These are phyloP conservation scores for Dromococcyx pavoninus DNA, from an alignment of 2,797 vertebrate genomes.

Conservation along the genomic window DNA sequence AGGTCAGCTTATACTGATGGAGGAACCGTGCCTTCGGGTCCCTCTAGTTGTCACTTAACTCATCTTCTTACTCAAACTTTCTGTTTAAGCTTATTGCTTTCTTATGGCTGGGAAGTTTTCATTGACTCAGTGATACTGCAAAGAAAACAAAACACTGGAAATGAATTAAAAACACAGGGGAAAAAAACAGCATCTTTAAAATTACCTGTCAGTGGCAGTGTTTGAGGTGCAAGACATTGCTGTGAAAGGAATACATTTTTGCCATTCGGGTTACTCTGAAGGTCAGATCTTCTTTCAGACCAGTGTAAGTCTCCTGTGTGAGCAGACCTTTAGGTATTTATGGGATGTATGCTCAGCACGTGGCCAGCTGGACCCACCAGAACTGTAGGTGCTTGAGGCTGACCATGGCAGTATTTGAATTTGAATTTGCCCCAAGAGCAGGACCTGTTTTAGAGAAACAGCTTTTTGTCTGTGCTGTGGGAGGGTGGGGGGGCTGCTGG, in stretches of 20 bases:
- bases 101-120: not conserved
- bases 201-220: not conserved
- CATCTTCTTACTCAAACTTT: not conserved
- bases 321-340: not conserved
- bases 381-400: not conserved
- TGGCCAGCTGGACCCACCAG: not conserved
- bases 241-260: not conserved
- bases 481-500: fast-evolving
- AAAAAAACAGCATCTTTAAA: not conserved
- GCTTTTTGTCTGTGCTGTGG: not conserved
- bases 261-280: not conserved
- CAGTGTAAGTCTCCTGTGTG: not conserved
- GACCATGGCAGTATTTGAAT: constrained; percentile 5
- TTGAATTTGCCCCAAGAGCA: not conserved
- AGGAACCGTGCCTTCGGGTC: not conserved
- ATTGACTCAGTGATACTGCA: not conserved
- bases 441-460: not conserved
- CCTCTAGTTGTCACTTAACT: not conserved
- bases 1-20: not conserved
- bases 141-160: not conserved
- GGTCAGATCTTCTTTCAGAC: not conserved
- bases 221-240: not conserved
- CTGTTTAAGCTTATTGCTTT: not conserved
- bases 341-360: not conserved
- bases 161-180: not conserved